Base-by-base conservation (phyloP, 2,113 vertebrate species). In the Anoura caudifer region DNA sequence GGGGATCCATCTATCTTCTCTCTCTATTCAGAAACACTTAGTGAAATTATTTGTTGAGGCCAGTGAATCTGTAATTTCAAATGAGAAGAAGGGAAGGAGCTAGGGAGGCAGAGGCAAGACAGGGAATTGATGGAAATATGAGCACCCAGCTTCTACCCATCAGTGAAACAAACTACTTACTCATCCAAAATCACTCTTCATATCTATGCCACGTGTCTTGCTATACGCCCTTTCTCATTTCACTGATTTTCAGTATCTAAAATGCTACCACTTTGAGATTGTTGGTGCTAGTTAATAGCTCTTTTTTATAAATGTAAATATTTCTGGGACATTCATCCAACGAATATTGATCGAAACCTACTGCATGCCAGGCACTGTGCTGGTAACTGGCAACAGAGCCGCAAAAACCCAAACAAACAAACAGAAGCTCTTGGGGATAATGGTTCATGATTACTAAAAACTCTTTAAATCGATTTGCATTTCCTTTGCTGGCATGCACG, bases 1-100 rank as follows among this genome's bases (percentile, higher is more conserved):
- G 41, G 84, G 54, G 26, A 83, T 10, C 33, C 16, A 79, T 77
- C 50, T 22, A 20, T 38, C 15, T 75, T 82, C 43, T 67, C 45
- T 82, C 16, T 33, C 31, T 86, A 33, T 87, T 95, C 54, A 72
- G 76, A 95, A 97, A 82, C 67, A 86, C 17, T 72, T 33, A 43
- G 69, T 8, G 33, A 73, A 70, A 11, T 47, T 59, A 22, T 70
- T 92, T 41, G 73, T 16, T 94, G 52, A 13, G 28, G 36, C 52
- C 81, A 45, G 26, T 54, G 22, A 56, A 41, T 59, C 41, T 31
- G 5, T 70, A 84, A 92, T 91, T 93, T 95, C 52, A 43, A 67
- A 90, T 76, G 20, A 85, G 43, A 79, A 61, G 22, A 47, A 16
- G 19, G 20, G 41, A 92, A 92, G 76, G 79, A 33, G 3, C 33